phyloP scores from a whole-genome alignment of 2,797 vertebrate species.

The Chelidonichthys spinosus region DNA sequence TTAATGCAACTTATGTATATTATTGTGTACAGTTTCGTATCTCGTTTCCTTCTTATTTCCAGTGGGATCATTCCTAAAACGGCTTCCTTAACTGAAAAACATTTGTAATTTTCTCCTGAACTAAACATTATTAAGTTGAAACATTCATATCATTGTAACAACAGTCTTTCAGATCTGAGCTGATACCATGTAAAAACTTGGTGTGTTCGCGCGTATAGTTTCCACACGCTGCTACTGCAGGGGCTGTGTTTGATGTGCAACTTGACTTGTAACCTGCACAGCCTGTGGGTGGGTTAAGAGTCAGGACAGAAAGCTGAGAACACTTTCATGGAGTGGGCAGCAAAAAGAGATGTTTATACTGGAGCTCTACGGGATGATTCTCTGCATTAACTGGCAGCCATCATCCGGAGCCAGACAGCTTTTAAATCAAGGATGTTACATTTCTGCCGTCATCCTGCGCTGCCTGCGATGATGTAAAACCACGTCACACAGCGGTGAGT shows the following conservation, averaged over 20 bases:
- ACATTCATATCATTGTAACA: background rate
- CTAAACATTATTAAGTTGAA: background rate
- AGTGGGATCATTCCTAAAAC: too few relatives aligned
- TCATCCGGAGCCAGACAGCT: background rate
- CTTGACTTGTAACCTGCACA: slow-evolving; percentile 17
- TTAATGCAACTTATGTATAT: too few relatives aligned
- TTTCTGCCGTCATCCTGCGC: background rate
- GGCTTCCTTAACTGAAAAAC: too few relatives aligned
- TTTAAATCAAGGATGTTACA: background rate
- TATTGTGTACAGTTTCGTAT: too few relatives aligned
- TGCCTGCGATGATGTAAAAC: background rate
- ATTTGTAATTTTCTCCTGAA: too few relatives aligned
- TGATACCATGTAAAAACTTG: background rate
- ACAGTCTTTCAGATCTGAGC: background rate
- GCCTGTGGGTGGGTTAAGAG: slow-evolving; percentile 25
- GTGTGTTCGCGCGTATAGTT: background rate
- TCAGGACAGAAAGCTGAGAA: slow-evolving; percentile 3
- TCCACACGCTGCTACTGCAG: background rate
- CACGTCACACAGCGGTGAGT: too few relatives aligned
- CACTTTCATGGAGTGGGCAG: slow-evolving; percentile 15
- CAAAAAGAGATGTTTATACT: slow-evolving; percentile 5
- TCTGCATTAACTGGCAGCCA: background rate
- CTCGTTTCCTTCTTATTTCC: too few relatives aligned
- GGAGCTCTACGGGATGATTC: background rate
- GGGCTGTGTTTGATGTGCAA: slow-evolving; percentile 9